Evolutionary conservation across 2,888 invertebrate species (phyloP).

Genomic region (Cheilosia scutellata): DNA sequence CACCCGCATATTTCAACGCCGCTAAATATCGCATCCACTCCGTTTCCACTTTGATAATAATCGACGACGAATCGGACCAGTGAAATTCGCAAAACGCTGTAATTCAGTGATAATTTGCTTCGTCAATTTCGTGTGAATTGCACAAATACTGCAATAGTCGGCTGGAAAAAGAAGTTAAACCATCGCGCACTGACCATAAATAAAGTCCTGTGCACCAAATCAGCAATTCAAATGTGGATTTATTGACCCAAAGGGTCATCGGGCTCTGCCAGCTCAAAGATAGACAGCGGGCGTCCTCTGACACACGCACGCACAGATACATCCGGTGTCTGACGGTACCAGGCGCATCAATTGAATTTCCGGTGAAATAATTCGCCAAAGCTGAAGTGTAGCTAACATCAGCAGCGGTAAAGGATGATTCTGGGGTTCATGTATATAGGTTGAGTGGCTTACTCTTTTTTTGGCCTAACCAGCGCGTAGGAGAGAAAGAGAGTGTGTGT

Average conservation of each 20-base stretch:
- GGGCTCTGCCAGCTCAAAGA: constrained; percentile 34
- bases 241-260: constrained; percentile 72
- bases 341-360: constrained; percentile 71
- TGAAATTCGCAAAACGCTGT: constrained; percentile 65
- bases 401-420: constrained; percentile 55
- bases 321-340: constrained; percentile 3
- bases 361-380: constrained; percentile 69
- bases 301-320: constrained; percentile 3
- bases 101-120: constrained; percentile 75
- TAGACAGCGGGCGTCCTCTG: constrained; percentile 12
- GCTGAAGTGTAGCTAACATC: constrained; percentile 30
- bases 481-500: background rate
- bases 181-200: constrained; percentile 58
- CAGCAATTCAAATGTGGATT: constrained; percentile 75
- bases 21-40: constrained; percentile 21
- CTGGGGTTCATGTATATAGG: constrained; percentile 18
- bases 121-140: constrained; percentile 64
- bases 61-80: constrained; percentile 54
- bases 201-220: constrained; percentile 70
- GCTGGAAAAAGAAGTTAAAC: constrained; percentile 24
- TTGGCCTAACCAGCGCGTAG: background rate
- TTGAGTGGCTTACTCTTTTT: constrained; percentile 6
- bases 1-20: constrained; percentile 10
- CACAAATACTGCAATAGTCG: constrained; percentile 19
- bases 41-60: constrained; percentile 47